phyloP scores from a whole-genome alignment of 2,797 vertebrate species.

The Pangasius larnaudii region DNA sequence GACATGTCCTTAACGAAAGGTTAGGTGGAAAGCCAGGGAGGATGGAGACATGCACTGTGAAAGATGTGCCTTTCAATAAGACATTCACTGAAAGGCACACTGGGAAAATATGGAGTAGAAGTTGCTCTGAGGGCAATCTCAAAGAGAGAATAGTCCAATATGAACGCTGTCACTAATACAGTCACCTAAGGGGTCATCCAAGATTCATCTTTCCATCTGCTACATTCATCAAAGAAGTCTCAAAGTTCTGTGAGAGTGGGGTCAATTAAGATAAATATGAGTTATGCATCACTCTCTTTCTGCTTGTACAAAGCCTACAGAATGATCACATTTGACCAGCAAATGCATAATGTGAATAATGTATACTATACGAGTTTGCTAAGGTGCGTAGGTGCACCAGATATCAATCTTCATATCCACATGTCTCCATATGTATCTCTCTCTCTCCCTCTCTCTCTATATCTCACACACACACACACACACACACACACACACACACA shows the following conservation, averaged over 20 bases:
- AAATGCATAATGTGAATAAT: not conserved
- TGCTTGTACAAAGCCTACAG: not conserved
- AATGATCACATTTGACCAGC: not conserved
- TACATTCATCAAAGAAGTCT: slow-evolving; percentile 9
- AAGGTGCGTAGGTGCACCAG: not conserved
- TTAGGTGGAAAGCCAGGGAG: slow-evolving; percentile 18
- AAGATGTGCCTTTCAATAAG: slow-evolving; percentile 42
- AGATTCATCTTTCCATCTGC: slow-evolving; percentile 13
- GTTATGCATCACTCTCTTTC: not conserved
- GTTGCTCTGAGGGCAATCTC: not conserved
- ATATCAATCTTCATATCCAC: not conserved
- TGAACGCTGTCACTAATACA: slow-evolving; percentile 9
- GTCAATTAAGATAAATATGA: not conserved
- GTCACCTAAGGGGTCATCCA: slow-evolving; percentile 19
- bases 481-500: not conserved
- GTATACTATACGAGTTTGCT: not conserved
- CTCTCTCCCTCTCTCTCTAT: not conserved
- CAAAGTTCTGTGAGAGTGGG: not conserved
- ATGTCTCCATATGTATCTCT: not conserved
- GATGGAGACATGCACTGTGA: slow-evolving; percentile 10
- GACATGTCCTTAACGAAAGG: slow-evolving; percentile 55
- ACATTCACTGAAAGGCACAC: slow-evolving; percentile 28
- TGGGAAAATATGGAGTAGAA: slow-evolving; percentile 25
- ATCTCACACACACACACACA: not conserved
- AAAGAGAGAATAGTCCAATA: slow-evolving; percentile 17